Conservation (phyloP, 2,797 vertebrate species). For the Glyptemys insculpta region DNA sequence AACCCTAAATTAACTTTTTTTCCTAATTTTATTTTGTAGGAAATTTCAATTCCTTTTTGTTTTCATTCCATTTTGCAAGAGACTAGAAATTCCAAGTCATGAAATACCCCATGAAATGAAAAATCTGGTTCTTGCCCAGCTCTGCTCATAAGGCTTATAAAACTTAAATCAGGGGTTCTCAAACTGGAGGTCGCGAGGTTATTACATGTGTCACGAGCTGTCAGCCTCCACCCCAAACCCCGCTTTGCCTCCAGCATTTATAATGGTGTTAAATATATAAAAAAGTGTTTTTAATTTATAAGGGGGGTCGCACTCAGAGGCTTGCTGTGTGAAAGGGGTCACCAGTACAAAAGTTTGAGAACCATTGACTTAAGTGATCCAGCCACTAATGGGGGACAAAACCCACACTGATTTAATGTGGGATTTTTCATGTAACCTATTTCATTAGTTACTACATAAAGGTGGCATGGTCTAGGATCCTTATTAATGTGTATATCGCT, state of each 20-base stretch:
- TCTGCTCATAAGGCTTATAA: neutral
- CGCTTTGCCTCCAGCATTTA: too few species aligned
- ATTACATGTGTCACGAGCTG: too few species aligned
- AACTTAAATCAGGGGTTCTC: neutral
- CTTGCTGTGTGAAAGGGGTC: too few species aligned
- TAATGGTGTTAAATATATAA: too few species aligned
- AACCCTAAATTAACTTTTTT: neutral
- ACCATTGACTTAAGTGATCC: neutral
- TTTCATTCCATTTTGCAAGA: neutral
- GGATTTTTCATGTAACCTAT: neutral
- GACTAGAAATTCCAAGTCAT: neutral
- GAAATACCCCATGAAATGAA: neutral
- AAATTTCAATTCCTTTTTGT: fast-evolving
- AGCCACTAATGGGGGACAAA: neutral
- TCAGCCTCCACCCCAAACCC: too few species aligned
- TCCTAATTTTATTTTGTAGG: neutral
- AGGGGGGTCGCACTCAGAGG: too few species aligned
- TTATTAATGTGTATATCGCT: neutral
- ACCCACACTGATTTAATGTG: neutral
- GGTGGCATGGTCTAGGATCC: neutral
- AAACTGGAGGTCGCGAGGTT: neutral
- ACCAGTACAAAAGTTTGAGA: too few species aligned
- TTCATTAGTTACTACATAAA: neutral
- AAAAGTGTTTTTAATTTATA: too few species aligned
- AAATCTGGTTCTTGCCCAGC: neutral